These are phyloP conservation scores for Lordiphosa collinella DNA, from an alignment of 1,140 invertebrate genomes.

Conservation along the genomic window DNA sequence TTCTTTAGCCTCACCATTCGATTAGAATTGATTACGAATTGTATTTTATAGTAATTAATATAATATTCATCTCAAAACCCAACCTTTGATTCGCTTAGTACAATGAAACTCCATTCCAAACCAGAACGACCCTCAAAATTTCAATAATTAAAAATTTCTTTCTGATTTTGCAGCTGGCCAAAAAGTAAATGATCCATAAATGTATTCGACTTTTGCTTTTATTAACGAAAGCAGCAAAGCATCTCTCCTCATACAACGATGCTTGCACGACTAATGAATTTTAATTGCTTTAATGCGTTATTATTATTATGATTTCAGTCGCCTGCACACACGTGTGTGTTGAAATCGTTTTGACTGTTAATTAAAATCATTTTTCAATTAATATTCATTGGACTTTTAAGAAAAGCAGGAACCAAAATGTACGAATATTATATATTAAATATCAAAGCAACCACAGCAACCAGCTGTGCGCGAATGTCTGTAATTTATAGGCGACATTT, in stretches of 20 bases:
- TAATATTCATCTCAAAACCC: too few species aligned
- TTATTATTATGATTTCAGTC: slow-evolving; percentile 3
- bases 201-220: slow-evolving; percentile 19
- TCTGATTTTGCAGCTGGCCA: slow-evolving; percentile 6
- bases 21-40: too few species aligned
- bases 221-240: slow-evolving; percentile 30
- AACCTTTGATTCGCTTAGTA: too few species aligned
- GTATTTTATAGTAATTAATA: too few species aligned
- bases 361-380: slow-evolving; percentile 49
- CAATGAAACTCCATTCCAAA: too few species aligned
- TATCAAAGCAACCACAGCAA: slow-evolving; percentile 7
- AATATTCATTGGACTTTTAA: slow-evolving; percentile 29
- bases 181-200: slow-evolving; percentile 8
- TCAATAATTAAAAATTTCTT: not conserved
- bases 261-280: slow-evolving; percentile 41
- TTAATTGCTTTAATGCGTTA: slow-evolving; percentile 32
- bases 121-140: too few species aligned
- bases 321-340: slow-evolving; percentile 27
- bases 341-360: slow-evolving; percentile 30
- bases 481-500: slow-evolving; percentile 42
- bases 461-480: slow-evolving; percentile 27
- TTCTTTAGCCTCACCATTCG: too few species aligned
- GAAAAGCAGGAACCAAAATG: slow-evolving; percentile 6
- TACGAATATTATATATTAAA: slow-evolving; percentile 2
- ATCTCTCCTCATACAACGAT: too few species aligned